Percentiles rank a stretch among this genome's conserved stretches.
These are phyloP conservation scores for Hybognathus amarus DNA, from an alignment of 2,797 vertebrate species.

Conservation along the genomic window DNA sequence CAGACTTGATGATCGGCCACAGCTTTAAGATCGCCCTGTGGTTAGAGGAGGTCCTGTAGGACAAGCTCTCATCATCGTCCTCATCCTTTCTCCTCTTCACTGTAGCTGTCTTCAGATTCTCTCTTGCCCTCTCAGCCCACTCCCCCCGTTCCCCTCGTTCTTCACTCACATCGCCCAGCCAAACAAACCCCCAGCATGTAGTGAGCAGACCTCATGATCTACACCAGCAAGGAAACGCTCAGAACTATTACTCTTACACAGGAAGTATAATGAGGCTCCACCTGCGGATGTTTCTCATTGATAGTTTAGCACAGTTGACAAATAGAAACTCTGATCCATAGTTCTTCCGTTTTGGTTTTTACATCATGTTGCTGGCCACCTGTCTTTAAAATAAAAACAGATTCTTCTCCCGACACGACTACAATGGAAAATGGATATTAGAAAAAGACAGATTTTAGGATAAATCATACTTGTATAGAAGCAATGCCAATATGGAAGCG, in stretches of 20 bases:
- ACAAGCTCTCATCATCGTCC: conserved; percentile 82
- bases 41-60: conserved; percentile 77
- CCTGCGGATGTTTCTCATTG: conserved; percentile 94
- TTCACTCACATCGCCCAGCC: conserved; percentile 90
- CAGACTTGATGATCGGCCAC: conserved; percentile 95
- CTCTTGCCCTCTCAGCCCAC: too few relatives aligned
- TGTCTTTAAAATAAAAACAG: conserved; percentile 71
- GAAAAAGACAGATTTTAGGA: not conserved
- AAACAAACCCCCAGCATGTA: conserved; percentile 98
- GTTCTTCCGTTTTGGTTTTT: conserved; percentile 94
- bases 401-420: not conserved
- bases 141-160: conserved; percentile 82
- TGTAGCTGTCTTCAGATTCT: conserved; percentile 98
- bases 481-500: conserved; percentile 95
- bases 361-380: conserved; percentile 98
- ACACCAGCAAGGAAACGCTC: conserved; percentile 47
- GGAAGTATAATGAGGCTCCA: not conserved
- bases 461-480: conserved; percentile 89
- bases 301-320: conserved; percentile 96
- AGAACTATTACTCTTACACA: not conserved
- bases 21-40: conserved; percentile 87
- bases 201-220: conserved; percentile 98
- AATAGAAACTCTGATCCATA: conserved; percentile 91
- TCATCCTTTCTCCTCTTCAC: conserved; percentile 84
- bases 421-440: not conserved